Base-by-base conservation (phyloP, 1,140 invertebrate genomes). In the Phenacoccus solenopsis region DNA sequence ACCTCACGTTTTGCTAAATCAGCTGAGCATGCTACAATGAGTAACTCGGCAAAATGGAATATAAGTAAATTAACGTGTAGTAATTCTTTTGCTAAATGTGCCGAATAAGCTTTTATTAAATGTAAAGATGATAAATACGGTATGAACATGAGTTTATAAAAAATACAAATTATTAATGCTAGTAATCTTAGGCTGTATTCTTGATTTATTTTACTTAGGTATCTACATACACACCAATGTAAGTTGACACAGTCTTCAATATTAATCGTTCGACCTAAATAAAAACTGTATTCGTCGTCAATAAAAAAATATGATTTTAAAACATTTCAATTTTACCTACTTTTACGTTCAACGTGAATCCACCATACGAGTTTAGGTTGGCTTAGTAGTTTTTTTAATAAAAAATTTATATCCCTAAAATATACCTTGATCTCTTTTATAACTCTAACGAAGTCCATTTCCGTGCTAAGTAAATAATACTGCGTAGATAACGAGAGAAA, bases 81-180 rank as follows among this genome's bases (percentile, higher is more conserved):
- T 13, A 64, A 20, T 9, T 25, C 59, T 10, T 24, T 27, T 20
- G 25, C 16, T 1, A 24, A 25, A 25, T 64, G 22, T 16, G 22
- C 25, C 22, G 25, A 64, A 24, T 64, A 64, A 3, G 59, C 25
- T 64, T 64, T 64, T 10, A 64, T 24, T 16, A 64, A 64, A 27
- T 64, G 22, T 9, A 64, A 24, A 2, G 25, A 24, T 4, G 25
- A 27, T 64, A 64, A 25, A 27, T 64, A 64, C 16, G 59, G 59
- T 5, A 64, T 64, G 22, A 64, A 64, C 59, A 64, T 64, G 4
- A 64, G 25, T 27, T 64, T 64, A 27, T 64, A 27, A 24, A 64
- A 64, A 4, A 64, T 64, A 27, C 25, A 25, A 27, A 64, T 64
- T 64, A 64, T 64, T 10, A 64, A 25, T 9, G 25, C 22, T 27